These are phyloP conservation scores for Ligdia adustata DNA, from an alignment of 2,888 invertebrate species.

Conservation along the genomic window DNA sequence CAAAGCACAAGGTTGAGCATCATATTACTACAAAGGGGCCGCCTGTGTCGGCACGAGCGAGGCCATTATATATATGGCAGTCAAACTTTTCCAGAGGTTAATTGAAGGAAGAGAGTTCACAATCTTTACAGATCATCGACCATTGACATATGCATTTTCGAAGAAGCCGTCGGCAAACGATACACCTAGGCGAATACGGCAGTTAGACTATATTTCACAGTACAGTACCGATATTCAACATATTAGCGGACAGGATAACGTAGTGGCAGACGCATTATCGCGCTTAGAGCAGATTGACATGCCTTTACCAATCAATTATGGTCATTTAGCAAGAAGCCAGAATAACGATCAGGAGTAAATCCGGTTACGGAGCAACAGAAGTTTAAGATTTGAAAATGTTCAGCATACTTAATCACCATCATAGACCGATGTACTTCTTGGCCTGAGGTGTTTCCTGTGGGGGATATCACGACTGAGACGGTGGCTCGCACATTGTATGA, in stretches of 20 bases:
- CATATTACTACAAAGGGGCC: not conserved
- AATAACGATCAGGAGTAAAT: not conserved
- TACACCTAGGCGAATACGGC: not conserved
- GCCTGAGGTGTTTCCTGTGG: not conserved
- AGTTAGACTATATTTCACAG: not conserved
- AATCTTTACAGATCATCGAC: not conserved
- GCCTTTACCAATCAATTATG: not conserved
- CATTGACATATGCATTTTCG: not conserved
- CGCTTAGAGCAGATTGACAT: not conserved
- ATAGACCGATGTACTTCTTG: too few species aligned
- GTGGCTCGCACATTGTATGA: too few species aligned
- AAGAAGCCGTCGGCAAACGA: not conserved
- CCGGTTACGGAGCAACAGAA: not conserved
- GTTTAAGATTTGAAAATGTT: not conserved
- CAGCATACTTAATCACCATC: not conserved
- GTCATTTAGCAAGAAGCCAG: not conserved
- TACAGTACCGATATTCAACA: too few species aligned
- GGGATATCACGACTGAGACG: not conserved
- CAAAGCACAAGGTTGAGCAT: not conserved
- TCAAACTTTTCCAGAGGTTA: not conserved
- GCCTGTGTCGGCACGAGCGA: not conserved
- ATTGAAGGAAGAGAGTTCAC: not conserved
- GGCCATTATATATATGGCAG: too few species aligned
- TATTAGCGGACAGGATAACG: not conserved
- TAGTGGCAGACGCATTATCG: not conserved